Conservation (phyloP, 2,113 vertebrate genomes). For the Coryphaenoides rupestris region DNA sequence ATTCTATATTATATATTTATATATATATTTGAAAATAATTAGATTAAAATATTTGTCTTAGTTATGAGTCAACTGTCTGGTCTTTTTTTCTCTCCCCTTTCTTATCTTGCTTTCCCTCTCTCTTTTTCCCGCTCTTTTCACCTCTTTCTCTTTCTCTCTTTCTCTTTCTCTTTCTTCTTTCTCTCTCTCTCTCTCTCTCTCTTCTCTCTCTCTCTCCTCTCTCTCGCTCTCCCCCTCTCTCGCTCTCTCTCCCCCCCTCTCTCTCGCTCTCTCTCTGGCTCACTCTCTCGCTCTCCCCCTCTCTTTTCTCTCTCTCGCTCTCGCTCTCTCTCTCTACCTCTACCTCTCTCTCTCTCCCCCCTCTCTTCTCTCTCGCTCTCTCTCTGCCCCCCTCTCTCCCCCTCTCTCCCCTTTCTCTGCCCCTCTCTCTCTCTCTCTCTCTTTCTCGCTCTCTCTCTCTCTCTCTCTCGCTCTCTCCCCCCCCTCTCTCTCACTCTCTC, state of each 20-base stretch:
- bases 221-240: not conserved
- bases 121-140: no score
- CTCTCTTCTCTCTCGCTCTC: no score
- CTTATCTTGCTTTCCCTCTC: not conserved
- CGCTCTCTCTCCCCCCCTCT: not conserved
- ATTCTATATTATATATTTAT: no score
- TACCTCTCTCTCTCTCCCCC: not conserved
- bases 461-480: not conserved
- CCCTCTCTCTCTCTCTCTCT: not conserved
- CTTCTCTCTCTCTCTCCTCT: not conserved
- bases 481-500: not conserved
- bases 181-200: slow-evolving; percentile 7
- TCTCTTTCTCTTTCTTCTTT: not conserved
- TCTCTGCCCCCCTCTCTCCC: not conserved
- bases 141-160: not conserved
- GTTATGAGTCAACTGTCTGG: not conserved
- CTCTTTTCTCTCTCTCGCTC: not conserved
- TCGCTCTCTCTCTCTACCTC: not conserved
- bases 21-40: no score
- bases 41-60: not conserved
- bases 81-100: not conserved
- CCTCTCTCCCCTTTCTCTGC: not conserved
- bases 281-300: not conserved
- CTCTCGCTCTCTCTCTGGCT: not conserved
- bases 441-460: not conserved